Conservation (phyloP, 2,797 vertebrate genomes). For the Sciurus carolinensis region DNA sequence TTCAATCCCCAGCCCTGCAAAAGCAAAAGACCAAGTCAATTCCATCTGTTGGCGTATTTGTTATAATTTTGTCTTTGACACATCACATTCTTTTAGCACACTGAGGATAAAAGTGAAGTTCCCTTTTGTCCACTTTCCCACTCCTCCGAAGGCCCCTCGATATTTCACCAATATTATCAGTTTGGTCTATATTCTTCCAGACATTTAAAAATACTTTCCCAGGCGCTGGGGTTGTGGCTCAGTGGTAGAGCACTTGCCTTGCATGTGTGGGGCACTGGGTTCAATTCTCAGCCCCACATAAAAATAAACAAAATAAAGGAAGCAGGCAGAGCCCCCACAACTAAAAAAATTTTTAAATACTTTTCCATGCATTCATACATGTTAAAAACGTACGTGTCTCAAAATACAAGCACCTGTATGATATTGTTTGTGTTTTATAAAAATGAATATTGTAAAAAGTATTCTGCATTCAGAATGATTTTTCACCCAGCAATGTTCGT, state of each 20-base stretch:
- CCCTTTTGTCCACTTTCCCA: no score
- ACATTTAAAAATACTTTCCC: background rate
- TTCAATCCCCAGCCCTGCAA: background rate
- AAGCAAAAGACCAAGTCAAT: background rate
- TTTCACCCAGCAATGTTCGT: background rate
- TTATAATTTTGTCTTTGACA: background rate
- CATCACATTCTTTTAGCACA: background rate
- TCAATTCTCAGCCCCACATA: no score
- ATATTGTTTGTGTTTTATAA: background rate
- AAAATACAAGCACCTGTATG: background rate
- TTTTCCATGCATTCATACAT: no score
- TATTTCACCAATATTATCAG: fast-evolving
- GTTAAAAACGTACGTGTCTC: background rate
- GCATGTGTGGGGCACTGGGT: no score
- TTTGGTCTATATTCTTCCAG: background rate
- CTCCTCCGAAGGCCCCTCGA: background rate
- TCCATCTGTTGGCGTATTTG: background rate
- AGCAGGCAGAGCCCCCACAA: no score
- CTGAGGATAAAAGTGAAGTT: background rate
- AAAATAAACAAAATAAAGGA: no score
- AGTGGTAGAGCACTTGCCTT: no score
- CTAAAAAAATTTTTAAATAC: no score
- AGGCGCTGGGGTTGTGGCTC: no score
- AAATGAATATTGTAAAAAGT: background rate
- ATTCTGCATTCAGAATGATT: background rate